Evolutionary conservation across 2,888 invertebrate species (phyloP).

Genomic region (Aporophyla lueneburgensis): DNA sequence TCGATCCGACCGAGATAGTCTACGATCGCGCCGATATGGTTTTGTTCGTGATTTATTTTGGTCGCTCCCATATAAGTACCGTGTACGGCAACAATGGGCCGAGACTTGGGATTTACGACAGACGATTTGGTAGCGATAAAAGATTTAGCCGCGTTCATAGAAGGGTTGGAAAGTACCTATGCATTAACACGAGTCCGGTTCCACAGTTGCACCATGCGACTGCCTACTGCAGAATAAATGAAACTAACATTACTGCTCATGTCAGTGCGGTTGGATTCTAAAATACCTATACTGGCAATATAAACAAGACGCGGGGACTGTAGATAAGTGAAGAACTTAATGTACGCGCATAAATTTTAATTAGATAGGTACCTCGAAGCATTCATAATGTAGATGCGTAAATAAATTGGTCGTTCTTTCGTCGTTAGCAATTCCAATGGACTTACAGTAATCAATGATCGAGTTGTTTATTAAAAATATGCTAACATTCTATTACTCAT

Average conservation of each 20-base stretch:
- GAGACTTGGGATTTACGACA: conserved; percentile 87
- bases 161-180: conserved; percentile 71
- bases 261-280: conserved; percentile 64
- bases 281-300: conserved; percentile 63
- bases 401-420: conserved; percentile 71
- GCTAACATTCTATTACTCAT: conserved; percentile 50
- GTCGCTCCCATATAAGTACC: conserved; percentile 88
- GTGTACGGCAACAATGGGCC: conserved; percentile 87
- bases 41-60: conserved; percentile 90
- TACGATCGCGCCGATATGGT: conserved; percentile 89
- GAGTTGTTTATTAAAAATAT: conserved; percentile 64
- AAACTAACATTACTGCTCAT: conserved; percentile 64
- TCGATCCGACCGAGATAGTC: conserved; percentile 84
- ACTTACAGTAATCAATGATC: conserved; percentile 65
- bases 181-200: conserved; percentile 73
- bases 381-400: conserved; percentile 74
- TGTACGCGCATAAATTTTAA: conserved; percentile 80
- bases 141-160: conserved; percentile 79
- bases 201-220: conserved; percentile 37
- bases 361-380: conserved; percentile 75
- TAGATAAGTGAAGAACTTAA: conserved; percentile 78
- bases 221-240: conserved; percentile 65
- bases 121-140: conserved; percentile 89
- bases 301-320: conserved; percentile 68
- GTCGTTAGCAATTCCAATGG: conserved; percentile 66